These are phyloP conservation scores for Leptinotarsa tumamoca DNA, from an alignment of 2,888 invertebrate species.

Conservation along the genomic window DNA sequence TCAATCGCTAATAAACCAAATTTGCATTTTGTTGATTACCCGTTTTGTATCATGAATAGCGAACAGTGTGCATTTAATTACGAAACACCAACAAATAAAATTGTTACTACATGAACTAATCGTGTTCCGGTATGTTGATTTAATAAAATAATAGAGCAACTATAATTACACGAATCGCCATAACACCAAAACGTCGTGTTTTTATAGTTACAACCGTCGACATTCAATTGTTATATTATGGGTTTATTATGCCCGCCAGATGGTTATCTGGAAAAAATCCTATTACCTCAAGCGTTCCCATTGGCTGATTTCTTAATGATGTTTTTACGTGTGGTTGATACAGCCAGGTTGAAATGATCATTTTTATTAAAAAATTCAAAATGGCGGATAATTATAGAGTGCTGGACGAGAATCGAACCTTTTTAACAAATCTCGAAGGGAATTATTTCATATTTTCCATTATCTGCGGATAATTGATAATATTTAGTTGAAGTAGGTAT, in stretches of 20 bases:
- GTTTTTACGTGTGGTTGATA: constrained; percentile 67
- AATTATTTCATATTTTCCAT: constrained; percentile 31
- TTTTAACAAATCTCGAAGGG: constrained; percentile 49
- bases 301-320: constrained; percentile 66
- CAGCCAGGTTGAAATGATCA: constrained; percentile 62
- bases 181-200: constrained; percentile 38
- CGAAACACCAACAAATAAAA: constrained; percentile 32
- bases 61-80: constrained; percentile 8
- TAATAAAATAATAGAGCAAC: constrained; percentile 42
- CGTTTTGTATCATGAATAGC: constrained; percentile 13
- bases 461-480: constrained; percentile 30
- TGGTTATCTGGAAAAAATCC: constrained; percentile 62
- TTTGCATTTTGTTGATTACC: constrained; percentile 8
- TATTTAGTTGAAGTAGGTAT: constrained; percentile 10
- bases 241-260: constrained; percentile 49
- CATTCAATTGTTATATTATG: constrained; percentile 47
- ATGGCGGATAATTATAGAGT: constrained; percentile 63
- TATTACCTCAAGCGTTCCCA: constrained; percentile 64
- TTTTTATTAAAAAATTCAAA: constrained; percentile 67
- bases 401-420: constrained; percentile 50
- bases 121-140: constrained; percentile 39
- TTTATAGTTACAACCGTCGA: constrained; percentile 42
- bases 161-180: constrained; percentile 33
- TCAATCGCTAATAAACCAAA: neutral
- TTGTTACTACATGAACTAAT: constrained; percentile 34